phyloP scores from a whole-genome alignment of 2,888 invertebrate species.

The Griposia aprilina region DNA sequence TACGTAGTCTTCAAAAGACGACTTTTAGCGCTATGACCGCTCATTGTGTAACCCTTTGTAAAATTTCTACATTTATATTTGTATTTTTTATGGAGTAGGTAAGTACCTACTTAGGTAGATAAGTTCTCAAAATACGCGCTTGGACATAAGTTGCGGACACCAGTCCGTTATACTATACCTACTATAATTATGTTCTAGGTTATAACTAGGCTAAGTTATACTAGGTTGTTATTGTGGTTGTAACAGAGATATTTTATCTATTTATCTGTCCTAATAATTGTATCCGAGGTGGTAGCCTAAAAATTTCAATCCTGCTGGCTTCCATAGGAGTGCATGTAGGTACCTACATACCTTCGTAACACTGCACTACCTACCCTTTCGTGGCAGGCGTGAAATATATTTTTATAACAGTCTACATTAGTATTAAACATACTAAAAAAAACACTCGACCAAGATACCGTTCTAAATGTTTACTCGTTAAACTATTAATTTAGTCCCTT shows the following conservation, averaged over 20 bases:
- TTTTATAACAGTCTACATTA: neutral
- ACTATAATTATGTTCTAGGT: no score
- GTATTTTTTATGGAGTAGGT: no score
- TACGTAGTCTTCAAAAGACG: neutral
- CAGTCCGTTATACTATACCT: no score
- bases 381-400: neutral
- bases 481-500: neutral
- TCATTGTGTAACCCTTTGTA: neutral
- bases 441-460: neutral
- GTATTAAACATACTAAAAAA: neutral
- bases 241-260: no score
- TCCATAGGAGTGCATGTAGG: no score
- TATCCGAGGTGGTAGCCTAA: neutral
- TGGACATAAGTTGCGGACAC: no score
- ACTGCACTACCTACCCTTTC: neutral
- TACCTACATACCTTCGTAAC: neutral
- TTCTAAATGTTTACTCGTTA: neutral
- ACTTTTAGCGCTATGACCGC: neutral
- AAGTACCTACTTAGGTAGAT: no score
- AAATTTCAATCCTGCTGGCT: neutral
- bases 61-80: no score
- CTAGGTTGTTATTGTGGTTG: no score
- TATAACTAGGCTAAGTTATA: no score
- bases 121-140: no score
- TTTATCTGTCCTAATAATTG: no score